phyloP scores from a whole-genome alignment of 1,140 invertebrate species.

The Brachionus asplanchnoidis region DNA sequence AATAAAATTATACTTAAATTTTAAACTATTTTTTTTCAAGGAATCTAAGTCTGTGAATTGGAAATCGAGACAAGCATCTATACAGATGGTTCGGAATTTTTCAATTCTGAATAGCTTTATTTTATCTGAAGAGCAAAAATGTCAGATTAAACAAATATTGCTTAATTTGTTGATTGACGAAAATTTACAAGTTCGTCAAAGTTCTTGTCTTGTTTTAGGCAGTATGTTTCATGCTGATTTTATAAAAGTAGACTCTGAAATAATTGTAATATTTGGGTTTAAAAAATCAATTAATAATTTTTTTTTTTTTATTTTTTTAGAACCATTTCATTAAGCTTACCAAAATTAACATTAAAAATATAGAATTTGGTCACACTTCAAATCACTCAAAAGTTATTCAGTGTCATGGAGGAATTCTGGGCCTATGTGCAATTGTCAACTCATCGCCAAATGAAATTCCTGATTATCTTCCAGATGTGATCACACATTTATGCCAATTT shows the following conservation, averaged over 20 bases:
- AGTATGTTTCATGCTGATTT: slow-evolving; percentile 72
- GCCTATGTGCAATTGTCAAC: slow-evolving; percentile 77
- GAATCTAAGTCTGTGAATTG: background rate
- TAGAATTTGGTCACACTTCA: background rate
- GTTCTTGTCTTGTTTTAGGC: slow-evolving; percentile 73
- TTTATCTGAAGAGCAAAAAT: background rate
- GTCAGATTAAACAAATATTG: slow-evolving; percentile 39
- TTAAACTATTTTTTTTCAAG: background rate
- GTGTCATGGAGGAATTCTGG: slow-evolving; percentile 75
- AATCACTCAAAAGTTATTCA: slow-evolving; percentile 50
- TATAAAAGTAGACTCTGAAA: background rate
- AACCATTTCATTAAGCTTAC: background rate
- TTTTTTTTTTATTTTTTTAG: background rate
- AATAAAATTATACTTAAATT: background rate
- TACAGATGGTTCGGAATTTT: slow-evolving; percentile 21
- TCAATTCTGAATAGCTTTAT: background rate
- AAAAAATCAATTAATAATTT: background rate
- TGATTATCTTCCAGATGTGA: slow-evolving; percentile 72
- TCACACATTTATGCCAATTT: slow-evolving; percentile 72
- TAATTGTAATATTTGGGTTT: background rate
- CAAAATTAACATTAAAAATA: background rate
- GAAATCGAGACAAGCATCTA: background rate
- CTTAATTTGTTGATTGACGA: slow-evolving; percentile 53
- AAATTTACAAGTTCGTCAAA: slow-evolving; percentile 62
- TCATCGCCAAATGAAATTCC: slow-evolving; percentile 85